phyloP scores from a whole-genome alignment of 2,888 invertebrate species.

The Polydesmus complanatus region DNA sequence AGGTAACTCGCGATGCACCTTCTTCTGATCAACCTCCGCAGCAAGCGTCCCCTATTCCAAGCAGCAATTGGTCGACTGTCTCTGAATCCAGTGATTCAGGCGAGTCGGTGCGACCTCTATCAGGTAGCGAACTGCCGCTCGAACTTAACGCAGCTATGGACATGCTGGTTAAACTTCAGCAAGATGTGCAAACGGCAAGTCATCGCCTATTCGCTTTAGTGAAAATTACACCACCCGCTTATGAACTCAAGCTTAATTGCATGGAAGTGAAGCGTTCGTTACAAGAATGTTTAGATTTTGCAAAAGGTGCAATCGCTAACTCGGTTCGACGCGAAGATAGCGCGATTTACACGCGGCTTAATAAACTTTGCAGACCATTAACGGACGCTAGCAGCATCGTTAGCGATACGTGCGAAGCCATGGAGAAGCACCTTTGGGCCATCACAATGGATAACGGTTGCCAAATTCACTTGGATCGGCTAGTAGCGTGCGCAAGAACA shows the following conservation, averaged over 20 bases:
- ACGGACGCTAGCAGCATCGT: slow-evolving; percentile 66
- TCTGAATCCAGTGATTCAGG: slow-evolving; percentile 22
- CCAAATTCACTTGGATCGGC: slow-evolving; percentile 67
- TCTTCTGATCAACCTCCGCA: not conserved
- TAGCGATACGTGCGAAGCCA: slow-evolving; percentile 55
- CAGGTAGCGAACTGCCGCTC: slow-evolving; percentile 43
- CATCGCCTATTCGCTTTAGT: slow-evolving; percentile 60
- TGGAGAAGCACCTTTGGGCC: slow-evolving; percentile 67
- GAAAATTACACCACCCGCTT: slow-evolving; percentile 43
- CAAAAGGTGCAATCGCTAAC: slow-evolving; percentile 74
- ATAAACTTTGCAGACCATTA: slow-evolving; percentile 62
- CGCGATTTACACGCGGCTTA: slow-evolving; percentile 55
- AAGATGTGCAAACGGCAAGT: slow-evolving; percentile 67
- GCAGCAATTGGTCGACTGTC: slow-evolving; percentile 24
- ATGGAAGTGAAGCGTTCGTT: slow-evolving; percentile 61
- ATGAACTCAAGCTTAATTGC: slow-evolving; percentile 67
- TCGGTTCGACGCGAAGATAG: slow-evolving; percentile 54
- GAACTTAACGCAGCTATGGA: slow-evolving; percentile 63
- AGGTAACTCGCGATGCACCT: slow-evolving; percentile 31
- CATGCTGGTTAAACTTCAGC: slow-evolving; percentile 55
- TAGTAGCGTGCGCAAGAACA: slow-evolving; percentile 72
- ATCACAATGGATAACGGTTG: slow-evolving; percentile 42
- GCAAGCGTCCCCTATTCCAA: not conserved
- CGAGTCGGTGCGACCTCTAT: slow-evolving; percentile 17
- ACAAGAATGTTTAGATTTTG: slow-evolving; percentile 76